phyloP scores from a whole-genome alignment of 2,113 vertebrate species.

The Lampris megalopsis region DNA sequence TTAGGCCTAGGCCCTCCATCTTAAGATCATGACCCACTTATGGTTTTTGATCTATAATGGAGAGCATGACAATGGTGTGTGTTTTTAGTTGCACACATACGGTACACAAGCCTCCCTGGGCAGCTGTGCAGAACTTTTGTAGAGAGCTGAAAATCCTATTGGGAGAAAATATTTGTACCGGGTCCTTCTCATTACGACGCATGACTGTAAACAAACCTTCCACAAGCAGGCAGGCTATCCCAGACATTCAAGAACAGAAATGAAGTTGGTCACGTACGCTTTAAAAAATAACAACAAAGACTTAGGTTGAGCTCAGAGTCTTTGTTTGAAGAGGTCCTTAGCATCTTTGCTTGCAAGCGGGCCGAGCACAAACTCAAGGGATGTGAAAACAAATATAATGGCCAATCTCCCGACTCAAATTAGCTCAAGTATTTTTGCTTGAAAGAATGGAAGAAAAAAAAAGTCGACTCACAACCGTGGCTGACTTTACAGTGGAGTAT shows the following conservation, averaged over 20 bases:
- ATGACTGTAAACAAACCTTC: conserved; percentile 20
- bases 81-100: neutral
- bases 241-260: neutral
- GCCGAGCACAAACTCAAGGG: neutral
- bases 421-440: too few relatives aligned
- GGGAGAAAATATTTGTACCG: conserved; percentile 37
- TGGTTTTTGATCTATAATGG: neutral
- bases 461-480: too few relatives aligned
- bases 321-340: neutral
- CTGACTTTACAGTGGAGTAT: too few relatives aligned
- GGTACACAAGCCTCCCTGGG: neutral
- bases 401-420: neutral
- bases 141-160: conserved; percentile 9
- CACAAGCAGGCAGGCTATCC: neutral
- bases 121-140: neutral
- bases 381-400: neutral
- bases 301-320: too few relatives aligned
- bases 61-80: neutral
- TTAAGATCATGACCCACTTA: conserved; percentile 43
- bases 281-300: neutral
- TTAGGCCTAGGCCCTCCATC: conserved; percentile 31
- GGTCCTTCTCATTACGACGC: conserved; percentile 29
- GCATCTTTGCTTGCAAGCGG: neutral
- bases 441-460: too few relatives aligned
- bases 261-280: neutral